A percentile compares a stretch with the other conserved stretches of the same genome.
phyloP scores from a whole-genome alignment of 2,113 vertebrate species.

The Lophius piscatorius region DNA sequence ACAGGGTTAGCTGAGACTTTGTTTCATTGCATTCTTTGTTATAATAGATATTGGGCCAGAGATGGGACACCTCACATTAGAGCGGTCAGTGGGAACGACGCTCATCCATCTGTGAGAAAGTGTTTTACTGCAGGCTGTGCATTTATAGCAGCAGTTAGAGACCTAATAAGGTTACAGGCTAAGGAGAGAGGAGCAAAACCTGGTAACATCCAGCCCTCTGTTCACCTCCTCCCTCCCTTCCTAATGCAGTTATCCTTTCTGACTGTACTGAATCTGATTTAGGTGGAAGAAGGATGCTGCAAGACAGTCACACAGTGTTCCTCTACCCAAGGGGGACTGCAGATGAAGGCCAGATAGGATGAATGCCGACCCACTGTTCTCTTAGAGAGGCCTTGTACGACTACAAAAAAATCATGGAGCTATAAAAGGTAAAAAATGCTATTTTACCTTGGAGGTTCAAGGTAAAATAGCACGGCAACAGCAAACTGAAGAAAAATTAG shows the following conservation, averaged over 20 bases:
- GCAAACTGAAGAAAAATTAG: too few species aligned
- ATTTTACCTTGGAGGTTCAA: too few species aligned
- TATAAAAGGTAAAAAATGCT: background rate
- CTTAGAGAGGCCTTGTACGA: too few species aligned
- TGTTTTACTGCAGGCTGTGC: slow-evolving; percentile 60
- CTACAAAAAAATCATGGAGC: background rate
- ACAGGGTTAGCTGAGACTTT: slow-evolving; percentile 16
- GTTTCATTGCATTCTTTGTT: slow-evolving; percentile 33
- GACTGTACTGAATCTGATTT: slow-evolving; percentile 66
- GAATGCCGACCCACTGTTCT: slow-evolving; percentile 21
- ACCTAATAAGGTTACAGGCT: slow-evolving; percentile 66
- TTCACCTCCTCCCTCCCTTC: slow-evolving; percentile 35
- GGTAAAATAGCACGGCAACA: too few species aligned
- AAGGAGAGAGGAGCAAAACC: slow-evolving; percentile 39
- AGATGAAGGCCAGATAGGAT: slow-evolving; percentile 24
- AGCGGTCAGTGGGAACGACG: slow-evolving; percentile 44
- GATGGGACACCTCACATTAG: slow-evolving; percentile 53
- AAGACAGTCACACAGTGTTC: slow-evolving; percentile 50
- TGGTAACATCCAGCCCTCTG: slow-evolving; percentile 54
- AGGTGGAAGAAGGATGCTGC: slow-evolving; percentile 29
- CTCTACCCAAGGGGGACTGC: slow-evolving; percentile 34
- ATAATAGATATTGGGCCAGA: slow-evolving; percentile 40
- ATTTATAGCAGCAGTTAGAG: slow-evolving; percentile 63
- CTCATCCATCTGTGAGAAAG: slow-evolving; percentile 61
- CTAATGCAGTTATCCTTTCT: slow-evolving; percentile 65